Conservation (phyloP, 2,113 vertebrate genomes). For the Pristiophorus japonicus region DNA sequence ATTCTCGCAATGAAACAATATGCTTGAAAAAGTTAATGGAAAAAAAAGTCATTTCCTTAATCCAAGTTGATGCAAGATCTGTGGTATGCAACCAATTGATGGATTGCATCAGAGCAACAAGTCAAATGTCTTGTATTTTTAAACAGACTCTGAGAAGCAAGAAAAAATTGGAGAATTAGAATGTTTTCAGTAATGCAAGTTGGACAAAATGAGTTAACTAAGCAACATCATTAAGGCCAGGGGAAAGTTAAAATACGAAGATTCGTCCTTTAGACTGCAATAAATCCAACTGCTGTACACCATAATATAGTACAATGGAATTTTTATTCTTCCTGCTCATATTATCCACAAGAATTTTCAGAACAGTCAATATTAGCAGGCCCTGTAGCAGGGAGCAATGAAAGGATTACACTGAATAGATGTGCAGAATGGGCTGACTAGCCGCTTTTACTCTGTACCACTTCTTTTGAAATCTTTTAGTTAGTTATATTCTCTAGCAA, state of each 20-base stretch:
- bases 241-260: neutral
- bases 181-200: neutral
- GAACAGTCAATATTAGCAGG: neutral
- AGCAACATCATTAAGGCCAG: neutral
- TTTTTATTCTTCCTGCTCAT: neutral
- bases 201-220: neutral
- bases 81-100: neutral
- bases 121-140: neutral
- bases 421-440: neutral
- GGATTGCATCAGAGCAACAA: neutral
- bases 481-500: neutral
- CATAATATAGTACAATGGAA: neutral
- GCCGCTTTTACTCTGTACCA: neutral
- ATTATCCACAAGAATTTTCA: neutral
- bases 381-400: neutral
- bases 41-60: neutral
- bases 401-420: neutral
- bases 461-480: constrained; percentile 2
- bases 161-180: neutral
- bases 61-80: neutral
- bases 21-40: neutral
- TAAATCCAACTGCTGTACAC: neutral
- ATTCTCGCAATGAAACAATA: neutral
- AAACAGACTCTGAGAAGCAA: neutral
- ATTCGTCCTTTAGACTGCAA: neutral